These are phyloP conservation scores for Ditula angustiorana DNA, from an alignment of 2,888 invertebrate genomes.

Conservation along the genomic window DNA sequence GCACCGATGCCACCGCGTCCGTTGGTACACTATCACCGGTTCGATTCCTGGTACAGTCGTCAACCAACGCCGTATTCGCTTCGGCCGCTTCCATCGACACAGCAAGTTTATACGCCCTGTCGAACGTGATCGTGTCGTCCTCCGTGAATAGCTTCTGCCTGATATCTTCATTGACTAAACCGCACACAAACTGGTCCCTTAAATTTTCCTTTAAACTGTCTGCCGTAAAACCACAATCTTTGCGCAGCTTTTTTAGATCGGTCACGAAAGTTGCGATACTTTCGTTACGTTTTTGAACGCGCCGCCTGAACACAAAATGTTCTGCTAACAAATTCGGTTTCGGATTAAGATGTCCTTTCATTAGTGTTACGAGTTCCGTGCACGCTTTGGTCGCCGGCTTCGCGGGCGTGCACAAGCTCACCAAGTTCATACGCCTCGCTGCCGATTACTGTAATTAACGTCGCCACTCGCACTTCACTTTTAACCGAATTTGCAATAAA, in stretches of 20 bases:
- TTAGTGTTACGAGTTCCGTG: too few species aligned
- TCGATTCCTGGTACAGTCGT: background rate
- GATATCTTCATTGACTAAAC: too few species aligned
- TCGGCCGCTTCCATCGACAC: background rate
- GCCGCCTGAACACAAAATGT: slow-evolving; percentile 8
- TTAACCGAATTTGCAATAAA: background rate
- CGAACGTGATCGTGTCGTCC: background rate
- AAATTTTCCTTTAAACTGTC: slow-evolving; percentile 9
- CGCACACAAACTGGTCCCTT: slow-evolving; percentile 26
- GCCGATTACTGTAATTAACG: background rate
- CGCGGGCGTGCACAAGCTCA: too few species aligned
- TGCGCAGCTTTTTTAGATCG: background rate
- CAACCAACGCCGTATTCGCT: background rate
- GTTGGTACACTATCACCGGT: background rate
- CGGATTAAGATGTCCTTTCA: slow-evolving; percentile 8
- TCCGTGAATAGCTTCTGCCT: too few species aligned
- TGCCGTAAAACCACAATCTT: slow-evolving; percentile 1
- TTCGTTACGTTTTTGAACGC: background rate
- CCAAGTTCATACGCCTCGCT: background rate
- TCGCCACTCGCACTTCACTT: background rate
- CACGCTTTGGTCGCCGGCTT: too few species aligned
- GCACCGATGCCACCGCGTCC: background rate
- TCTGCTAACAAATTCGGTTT: slow-evolving; percentile 2
- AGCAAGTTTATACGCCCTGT: background rate
- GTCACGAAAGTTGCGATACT: slow-evolving; percentile 14